Conservation (phyloP, 2,888 invertebrate genomes). For the Drosophila nigricruria region DNA sequence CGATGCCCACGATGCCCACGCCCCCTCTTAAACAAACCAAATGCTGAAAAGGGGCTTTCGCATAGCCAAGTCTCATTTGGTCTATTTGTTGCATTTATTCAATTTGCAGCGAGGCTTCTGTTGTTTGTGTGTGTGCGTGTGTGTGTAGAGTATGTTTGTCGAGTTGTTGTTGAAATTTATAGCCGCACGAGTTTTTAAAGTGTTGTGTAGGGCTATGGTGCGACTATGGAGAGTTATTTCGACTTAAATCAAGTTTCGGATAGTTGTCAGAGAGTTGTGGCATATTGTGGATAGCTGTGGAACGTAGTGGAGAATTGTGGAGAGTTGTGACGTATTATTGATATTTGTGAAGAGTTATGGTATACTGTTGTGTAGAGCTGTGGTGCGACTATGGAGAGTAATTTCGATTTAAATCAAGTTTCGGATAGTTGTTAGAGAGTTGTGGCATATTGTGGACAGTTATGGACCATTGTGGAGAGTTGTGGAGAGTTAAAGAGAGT, state of each 20-base stretch:
- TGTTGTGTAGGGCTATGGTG: background rate
- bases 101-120: background rate
- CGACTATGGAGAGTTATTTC: background rate
- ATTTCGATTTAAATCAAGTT: background rate
- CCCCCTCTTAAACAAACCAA: background rate
- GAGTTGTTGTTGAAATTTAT: constrained; percentile 2
- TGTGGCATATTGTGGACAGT: background rate
- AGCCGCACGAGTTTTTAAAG: constrained; percentile 2
- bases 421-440: background rate
- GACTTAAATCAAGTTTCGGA: background rate
- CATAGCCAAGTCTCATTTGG: constrained; percentile 13
- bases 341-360: background rate
- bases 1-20: background rate
- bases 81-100: constrained; percentile 17
- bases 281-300: background rate
- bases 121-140: background rate
- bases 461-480: too few species aligned
- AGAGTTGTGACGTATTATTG: background rate
- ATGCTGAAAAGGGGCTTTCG: constrained; percentile 2
- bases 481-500: too few species aligned
- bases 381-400: background rate
- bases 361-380: background rate
- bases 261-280: background rate
- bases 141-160: constrained; percentile 9
- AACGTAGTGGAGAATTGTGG: background rate